These are phyloP conservation scores for Margaritifera margaritifera DNA, from an alignment of 2,888 invertebrate genomes.

Conservation along the genomic window DNA sequence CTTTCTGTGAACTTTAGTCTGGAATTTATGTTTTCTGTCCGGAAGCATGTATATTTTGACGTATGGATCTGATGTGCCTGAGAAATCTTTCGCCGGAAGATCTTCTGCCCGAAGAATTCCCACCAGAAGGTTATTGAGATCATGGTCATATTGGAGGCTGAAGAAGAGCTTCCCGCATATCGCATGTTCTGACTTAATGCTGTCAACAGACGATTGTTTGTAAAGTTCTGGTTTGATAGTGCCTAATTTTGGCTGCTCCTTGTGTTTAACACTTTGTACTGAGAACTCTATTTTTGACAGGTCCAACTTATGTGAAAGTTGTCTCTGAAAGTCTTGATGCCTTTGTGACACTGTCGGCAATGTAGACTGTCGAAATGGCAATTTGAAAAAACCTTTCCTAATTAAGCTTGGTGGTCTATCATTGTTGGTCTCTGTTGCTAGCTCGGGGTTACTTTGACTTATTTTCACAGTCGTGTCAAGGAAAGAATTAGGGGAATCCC, in stretches of 20 bases:
- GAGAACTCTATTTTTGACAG: constrained; percentile 86
- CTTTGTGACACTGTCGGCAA: constrained; percentile 86
- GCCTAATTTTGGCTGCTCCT: constrained; percentile 66
- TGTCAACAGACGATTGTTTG: constrained; percentile 75
- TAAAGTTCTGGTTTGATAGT: constrained; percentile 70
- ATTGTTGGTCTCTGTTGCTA: constrained; percentile 43
- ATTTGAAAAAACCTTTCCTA: constrained; percentile 49
- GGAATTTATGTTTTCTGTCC: constrained; percentile 88
- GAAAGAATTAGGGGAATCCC: constrained; percentile 40
- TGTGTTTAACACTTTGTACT: constrained; percentile 74
- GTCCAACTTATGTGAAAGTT: constrained; percentile 85
- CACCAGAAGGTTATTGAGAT: constrained; percentile 85
- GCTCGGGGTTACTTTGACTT: constrained; percentile 68
- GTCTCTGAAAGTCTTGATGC: constrained; percentile 87
- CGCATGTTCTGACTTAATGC: constrained; percentile 56
- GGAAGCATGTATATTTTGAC: constrained; percentile 89
- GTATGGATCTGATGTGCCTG: constrained; percentile 90
- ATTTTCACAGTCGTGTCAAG: constrained; percentile 54
- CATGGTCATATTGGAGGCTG: constrained; percentile 85
- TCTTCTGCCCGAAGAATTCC: constrained; percentile 84
- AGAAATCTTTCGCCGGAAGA: constrained; percentile 87
- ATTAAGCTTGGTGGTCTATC: constrained; percentile 13
- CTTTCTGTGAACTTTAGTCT: constrained; percentile 85
- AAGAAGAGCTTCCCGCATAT: constrained; percentile 86
- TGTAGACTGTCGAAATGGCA: constrained; percentile 86